Conservation (phyloP, 2,797 vertebrate species). For the Galago senegalensis region DNA sequence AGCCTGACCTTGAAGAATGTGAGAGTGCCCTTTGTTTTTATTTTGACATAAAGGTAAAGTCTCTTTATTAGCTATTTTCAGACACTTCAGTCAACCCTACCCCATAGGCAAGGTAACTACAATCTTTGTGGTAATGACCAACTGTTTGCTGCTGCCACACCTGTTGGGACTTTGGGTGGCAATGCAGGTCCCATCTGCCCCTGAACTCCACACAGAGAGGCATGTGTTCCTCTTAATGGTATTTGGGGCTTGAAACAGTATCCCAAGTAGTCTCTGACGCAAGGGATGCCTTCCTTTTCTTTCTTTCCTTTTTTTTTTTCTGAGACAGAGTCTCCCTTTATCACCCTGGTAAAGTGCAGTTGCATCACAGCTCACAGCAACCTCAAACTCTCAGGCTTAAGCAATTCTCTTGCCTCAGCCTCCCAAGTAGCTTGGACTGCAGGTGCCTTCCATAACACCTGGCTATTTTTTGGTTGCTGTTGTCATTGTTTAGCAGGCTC, state of each 20-base stretch:
- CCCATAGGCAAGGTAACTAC: background rate
- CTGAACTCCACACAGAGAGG: background rate
- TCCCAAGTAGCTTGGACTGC: too few species aligned
- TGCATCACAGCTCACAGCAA: too few species aligned
- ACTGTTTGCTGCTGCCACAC: background rate
- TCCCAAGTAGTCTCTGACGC: background rate
- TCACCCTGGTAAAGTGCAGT: too few species aligned
- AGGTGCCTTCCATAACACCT: too few species aligned
- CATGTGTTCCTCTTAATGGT: background rate
- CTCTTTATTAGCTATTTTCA: background rate
- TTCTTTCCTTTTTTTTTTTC: background rate
- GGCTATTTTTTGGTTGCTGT: too few species aligned
- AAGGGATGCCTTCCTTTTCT: background rate
- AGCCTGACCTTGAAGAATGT: background rate
- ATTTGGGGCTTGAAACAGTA: background rate
- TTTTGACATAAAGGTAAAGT: constrained; percentile 4
- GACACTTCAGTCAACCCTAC: background rate
- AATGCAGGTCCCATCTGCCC: background rate
- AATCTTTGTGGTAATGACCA: background rate
- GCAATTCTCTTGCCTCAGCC: too few species aligned
- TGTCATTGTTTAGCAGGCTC: too few species aligned
- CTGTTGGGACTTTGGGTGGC: background rate
- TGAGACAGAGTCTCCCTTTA: too few species aligned
- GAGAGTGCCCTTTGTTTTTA: background rate
- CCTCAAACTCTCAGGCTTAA: too few species aligned